These are phyloP conservation scores for Saguinus imperator DNA, from an alignment of 2,113 vertebrate genomes.

Conservation along the genomic window DNA sequence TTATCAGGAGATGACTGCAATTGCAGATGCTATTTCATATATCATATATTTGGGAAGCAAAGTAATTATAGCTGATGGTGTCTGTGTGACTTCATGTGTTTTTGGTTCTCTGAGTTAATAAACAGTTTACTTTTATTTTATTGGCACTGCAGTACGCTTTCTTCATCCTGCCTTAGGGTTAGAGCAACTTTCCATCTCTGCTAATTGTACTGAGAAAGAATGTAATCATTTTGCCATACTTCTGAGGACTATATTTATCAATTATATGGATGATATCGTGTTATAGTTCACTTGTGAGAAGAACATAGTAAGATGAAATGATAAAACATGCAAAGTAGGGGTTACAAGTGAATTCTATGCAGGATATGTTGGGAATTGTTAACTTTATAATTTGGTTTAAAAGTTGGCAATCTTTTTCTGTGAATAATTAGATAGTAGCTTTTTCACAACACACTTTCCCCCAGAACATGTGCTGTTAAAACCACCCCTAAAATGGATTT, in stretches of 20 bases:
- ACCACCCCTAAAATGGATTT: too few species aligned
- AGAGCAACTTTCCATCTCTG: background rate
- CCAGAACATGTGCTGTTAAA: too few species aligned
- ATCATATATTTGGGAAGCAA: background rate
- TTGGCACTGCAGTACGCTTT: background rate
- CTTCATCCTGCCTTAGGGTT: background rate
- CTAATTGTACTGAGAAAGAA: background rate
- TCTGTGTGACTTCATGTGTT: background rate
- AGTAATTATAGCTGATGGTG: background rate
- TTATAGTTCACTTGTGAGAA: background rate
- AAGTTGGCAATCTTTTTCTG: background rate
- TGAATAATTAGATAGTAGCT: background rate
- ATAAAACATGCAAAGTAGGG: background rate
- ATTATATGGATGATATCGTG: background rate
- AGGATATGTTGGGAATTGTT: background rate
- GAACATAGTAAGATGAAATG: background rate
- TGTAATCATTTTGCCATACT: background rate
- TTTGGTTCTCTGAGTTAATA: background rate
- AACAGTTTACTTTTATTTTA: background rate
- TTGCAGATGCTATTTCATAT: background rate
- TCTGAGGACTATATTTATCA: background rate
- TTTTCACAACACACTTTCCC: too few species aligned
- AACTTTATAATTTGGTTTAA: background rate
- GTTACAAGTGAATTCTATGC: background rate
- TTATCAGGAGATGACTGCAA: background rate